Evolutionary conservation across 2,113 vertebrate species (phyloP).

Genomic region (Trachemys scripta): DNA sequence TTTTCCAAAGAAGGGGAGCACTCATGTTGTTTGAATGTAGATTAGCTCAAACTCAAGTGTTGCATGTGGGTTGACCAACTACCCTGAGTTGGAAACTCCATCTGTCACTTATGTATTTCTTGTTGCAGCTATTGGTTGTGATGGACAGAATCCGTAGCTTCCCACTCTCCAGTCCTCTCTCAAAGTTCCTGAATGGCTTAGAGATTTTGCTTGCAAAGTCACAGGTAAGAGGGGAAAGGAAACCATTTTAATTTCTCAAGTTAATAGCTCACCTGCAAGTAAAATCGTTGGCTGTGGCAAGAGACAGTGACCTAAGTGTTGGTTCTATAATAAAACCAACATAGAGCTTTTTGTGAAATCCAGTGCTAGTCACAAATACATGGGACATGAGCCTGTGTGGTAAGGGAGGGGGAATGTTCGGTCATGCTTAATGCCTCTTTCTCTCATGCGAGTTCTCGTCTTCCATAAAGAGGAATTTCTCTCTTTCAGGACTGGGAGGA

Average conservation of each 20-base stretch:
- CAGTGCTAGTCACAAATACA: neutral
- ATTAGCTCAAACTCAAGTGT: neutral
- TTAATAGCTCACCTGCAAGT: neutral
- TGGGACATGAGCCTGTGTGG: neutral
- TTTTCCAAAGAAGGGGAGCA: neutral
- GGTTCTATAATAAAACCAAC: neutral
- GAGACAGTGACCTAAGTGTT: neutral
- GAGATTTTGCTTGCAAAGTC: slow-evolving; percentile 96
- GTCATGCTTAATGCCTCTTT: neutral
- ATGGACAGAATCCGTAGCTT: slow-evolving; percentile 91
- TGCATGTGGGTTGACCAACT: neutral
- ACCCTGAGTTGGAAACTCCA: neutral
- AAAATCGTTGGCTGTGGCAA: neutral
- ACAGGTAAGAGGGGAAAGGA: slow-evolving; percentile 82
- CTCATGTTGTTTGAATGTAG: neutral
- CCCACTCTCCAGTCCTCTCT: slow-evolving; percentile 91
- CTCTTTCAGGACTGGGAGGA: slow-evolving; percentile 94
- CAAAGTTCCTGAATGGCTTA: slow-evolving; percentile 96
- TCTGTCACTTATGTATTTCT: neutral
- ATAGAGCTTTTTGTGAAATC: neutral
- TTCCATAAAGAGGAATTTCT: neutral
- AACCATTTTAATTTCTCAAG: neutral
- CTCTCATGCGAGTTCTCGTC: neutral
- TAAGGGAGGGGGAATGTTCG: neutral
- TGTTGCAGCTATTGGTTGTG: slow-evolving; percentile 88